These are phyloP conservation scores for Cephus pygmeus DNA, from an alignment of 2,888 invertebrate species.

Conservation along the genomic window DNA sequence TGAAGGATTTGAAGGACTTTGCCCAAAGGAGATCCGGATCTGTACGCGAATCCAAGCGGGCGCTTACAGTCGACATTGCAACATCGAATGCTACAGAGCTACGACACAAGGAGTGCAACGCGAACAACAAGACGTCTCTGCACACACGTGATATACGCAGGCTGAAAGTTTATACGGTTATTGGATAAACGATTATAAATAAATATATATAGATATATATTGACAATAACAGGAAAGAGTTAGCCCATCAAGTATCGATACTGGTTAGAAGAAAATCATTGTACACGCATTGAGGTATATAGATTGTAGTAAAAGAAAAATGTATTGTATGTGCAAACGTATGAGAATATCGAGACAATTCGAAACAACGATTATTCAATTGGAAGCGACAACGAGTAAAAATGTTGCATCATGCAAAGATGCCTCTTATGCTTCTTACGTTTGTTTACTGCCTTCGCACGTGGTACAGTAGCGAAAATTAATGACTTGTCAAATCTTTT, in stretches of 20 bases:
- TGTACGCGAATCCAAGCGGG: not conserved
- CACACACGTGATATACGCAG: not conserved
- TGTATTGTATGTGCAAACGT: not conserved
- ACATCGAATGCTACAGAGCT: slow-evolving; percentile 22
- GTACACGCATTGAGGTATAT: slow-evolving; percentile 20
- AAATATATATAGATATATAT: slow-evolving; percentile 9
- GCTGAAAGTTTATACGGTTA: not conserved
- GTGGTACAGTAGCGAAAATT: not conserved
- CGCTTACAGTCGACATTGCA: slow-evolving; percentile 10
- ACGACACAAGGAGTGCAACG: slow-evolving; percentile 48
- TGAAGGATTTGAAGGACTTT: not conserved
- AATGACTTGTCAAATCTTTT: not conserved
- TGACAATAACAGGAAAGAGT: not conserved
- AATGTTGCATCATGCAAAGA: slow-evolving; percentile 6
- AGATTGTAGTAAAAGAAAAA: slow-evolving; percentile 6
- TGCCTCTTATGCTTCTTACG: not conserved
- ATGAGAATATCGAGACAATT: not conserved
- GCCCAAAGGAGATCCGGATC: not conserved
- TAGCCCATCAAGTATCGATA: slow-evolving; percentile 1
- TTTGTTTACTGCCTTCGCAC: not conserved
- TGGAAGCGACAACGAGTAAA: slow-evolving; percentile 27
- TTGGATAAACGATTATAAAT: slow-evolving; percentile 2
- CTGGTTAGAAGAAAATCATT: not conserved
- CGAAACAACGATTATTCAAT: slow-evolving; percentile 3
- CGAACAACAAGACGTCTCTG: slow-evolving; percentile 25